Conservation (phyloP, 2,797 vertebrate genomes). For the Neosalanx taihuensis region DNA sequence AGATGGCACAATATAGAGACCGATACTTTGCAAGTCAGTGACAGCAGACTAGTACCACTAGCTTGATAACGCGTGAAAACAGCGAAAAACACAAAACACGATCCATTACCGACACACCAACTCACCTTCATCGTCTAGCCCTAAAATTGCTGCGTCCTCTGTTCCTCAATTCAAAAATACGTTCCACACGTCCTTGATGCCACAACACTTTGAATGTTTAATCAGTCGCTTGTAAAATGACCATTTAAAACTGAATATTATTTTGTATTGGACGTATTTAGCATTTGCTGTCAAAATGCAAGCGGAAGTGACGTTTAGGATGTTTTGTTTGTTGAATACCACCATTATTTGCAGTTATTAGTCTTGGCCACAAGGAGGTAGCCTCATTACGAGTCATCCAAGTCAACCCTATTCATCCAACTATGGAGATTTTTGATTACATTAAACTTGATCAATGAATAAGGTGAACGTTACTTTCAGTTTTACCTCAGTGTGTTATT, state of each 20-base stretch:
- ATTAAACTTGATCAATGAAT: not conserved
- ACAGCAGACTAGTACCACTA: not conserved
- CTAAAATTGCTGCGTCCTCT: constrained; percentile 18
- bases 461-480: not conserved
- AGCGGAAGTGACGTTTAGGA: constrained; percentile 57
- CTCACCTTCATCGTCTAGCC: constrained; percentile 55
- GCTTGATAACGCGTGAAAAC: not conserved
- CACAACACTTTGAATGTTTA: not conserved
- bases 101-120: constrained; percentile 16
- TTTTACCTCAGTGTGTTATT: too few species aligned
- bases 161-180: not conserved
- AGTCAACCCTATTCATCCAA: not conserved
- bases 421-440: not conserved
- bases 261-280: constrained; percentile 21
- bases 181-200: not conserved
- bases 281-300: constrained; percentile 44
- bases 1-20: not conserved
- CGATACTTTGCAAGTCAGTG: not conserved
- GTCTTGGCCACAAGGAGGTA: constrained; percentile 28
- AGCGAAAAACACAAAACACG: constrained; percentile 17
- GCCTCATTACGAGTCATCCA: not conserved
- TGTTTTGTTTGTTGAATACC: constrained; percentile 55
- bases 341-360: not conserved
- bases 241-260: constrained; percentile 4
- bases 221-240: not conserved